Percentiles rank a stretch among this genome's conserved stretches.
These are phyloP conservation scores for Oligia strigilis DNA, from an alignment of 2,888 invertebrate genomes.

Conservation along the genomic window DNA sequence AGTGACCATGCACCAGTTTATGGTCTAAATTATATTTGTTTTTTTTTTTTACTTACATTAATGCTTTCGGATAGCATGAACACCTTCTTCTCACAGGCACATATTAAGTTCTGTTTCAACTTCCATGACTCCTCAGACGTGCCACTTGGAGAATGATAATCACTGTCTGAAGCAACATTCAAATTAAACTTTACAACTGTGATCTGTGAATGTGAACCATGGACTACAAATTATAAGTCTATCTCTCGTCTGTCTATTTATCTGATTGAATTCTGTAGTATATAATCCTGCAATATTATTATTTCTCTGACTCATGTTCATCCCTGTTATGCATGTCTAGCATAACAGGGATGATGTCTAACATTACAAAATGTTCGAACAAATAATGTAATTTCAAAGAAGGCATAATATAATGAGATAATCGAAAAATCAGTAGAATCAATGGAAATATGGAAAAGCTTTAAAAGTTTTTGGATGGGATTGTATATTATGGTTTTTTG, in stretches of 20 bases:
- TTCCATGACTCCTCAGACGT: slow-evolving; percentile 89
- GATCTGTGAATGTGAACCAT: background rate
- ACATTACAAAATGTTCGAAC: too few species aligned
- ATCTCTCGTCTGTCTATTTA: background rate
- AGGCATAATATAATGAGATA: too few species aligned
- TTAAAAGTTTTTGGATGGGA: too few species aligned
- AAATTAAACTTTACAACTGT: background rate
- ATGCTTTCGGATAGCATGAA: slow-evolving; percentile 88
- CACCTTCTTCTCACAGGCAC: slow-evolving; percentile 88
- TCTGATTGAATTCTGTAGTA: background rate
- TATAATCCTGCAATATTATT: background rate
- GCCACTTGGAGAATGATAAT: slow-evolving; percentile 86
- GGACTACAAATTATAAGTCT: background rate
- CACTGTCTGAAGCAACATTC: slow-evolving; percentile 79
- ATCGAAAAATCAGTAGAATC: too few species aligned
- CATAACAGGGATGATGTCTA: too few species aligned
- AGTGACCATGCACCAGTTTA: background rate
- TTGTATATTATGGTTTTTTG: too few species aligned
- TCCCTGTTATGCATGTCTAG: too few species aligned
- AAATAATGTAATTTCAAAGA: too few species aligned
- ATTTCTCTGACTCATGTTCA: background rate
- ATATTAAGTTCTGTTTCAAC: slow-evolving; percentile 87
- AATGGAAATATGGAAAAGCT: too few species aligned
- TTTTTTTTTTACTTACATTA: slow-evolving; percentile 75
- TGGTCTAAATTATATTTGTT: background rate